Conservation (phyloP, 1,140 invertebrate species). For the Drosophila pruinosa region DNA sequence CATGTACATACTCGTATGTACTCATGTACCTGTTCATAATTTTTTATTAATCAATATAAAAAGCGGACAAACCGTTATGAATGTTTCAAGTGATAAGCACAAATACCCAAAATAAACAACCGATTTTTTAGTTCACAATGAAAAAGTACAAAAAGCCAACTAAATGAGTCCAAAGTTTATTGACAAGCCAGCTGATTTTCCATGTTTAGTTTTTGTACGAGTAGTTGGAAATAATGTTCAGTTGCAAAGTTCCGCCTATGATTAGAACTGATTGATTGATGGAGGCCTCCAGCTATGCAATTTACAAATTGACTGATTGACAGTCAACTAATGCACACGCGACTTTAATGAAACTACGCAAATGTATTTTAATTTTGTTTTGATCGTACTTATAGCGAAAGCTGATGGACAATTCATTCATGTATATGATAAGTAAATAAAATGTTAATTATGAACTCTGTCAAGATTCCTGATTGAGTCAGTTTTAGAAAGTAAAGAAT, state of each 20-base stretch:
- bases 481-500: not conserved
- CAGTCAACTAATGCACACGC: conserved; percentile 26
- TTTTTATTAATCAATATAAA: conserved; percentile 71
- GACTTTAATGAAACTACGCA: not conserved
- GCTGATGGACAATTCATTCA: not conserved
- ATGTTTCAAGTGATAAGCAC: conserved; percentile 27
- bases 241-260: not conserved
- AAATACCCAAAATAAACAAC: conserved; percentile 40
- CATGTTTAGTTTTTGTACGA: conserved; percentile 3
- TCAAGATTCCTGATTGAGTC: not conserved
- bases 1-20: not conserved
- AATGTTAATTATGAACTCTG: not conserved
- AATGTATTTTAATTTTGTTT: not conserved
- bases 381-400: not conserved
- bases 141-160: not conserved
- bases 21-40: conserved; percentile 21
- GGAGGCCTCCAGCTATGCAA: conserved; percentile 8
- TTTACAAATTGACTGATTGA: conserved; percentile 31
- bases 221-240: not conserved
- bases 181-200: conserved; percentile 12
- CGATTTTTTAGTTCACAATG: conserved; percentile 26
- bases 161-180: conserved; percentile 37
- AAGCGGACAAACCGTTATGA: conserved; percentile 16
- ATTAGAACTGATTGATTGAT: conserved; percentile 36
- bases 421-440: not conserved